These are phyloP conservation scores for Parauchenoglanis ngamensis DNA, from an alignment of 2,797 vertebrate species.

Conservation along the genomic window DNA sequence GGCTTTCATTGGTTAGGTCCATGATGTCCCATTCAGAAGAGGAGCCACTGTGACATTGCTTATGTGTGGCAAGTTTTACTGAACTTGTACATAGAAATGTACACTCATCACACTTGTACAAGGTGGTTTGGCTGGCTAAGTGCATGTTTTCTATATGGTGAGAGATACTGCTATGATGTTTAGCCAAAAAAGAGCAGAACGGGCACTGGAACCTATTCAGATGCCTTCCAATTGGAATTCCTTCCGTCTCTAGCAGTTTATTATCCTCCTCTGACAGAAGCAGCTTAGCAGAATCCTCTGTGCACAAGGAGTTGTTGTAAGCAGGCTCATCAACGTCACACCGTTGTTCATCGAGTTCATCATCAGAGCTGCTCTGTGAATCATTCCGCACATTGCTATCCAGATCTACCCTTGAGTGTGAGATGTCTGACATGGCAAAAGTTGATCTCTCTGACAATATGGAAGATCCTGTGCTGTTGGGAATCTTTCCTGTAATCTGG, in stretches of 20 bases:
- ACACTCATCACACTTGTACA: conserved; percentile 97
- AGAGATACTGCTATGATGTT: conserved; percentile 95
- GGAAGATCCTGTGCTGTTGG: conserved; percentile 86
- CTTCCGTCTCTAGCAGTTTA: conserved; percentile 95
- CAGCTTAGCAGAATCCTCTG: conserved; percentile 86
- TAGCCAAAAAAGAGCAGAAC: conserved; percentile 96
- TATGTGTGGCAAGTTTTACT: conserved; percentile 89
- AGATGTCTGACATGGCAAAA: conserved; percentile 82
- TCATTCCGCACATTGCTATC: conserved; percentile 87
- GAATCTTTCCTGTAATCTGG: conserved; percentile 85
- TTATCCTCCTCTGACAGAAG: conserved; percentile 92
- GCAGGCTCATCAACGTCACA: conserved; percentile 89
- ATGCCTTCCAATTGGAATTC: conserved; percentile 93
- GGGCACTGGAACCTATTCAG: conserved; percentile 98
- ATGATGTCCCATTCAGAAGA: conserved; percentile 86
- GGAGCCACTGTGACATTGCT: conserved; percentile 84
- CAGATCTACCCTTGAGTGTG: conserved; percentile 79
- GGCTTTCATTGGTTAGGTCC: conserved; percentile 86
- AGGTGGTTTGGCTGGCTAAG: conserved; percentile 91
- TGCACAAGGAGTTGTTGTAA: conserved; percentile 83
- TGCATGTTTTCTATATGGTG: conserved; percentile 99
- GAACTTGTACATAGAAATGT: conserved; percentile 96
- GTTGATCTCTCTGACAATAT: conserved; percentile 87
- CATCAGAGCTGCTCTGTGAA: conserved; percentile 89
- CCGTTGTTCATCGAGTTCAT: conserved; percentile 73